Base-by-base conservation (phyloP, 2,797 vertebrate species). In the Protonibea diacanthus region DNA sequence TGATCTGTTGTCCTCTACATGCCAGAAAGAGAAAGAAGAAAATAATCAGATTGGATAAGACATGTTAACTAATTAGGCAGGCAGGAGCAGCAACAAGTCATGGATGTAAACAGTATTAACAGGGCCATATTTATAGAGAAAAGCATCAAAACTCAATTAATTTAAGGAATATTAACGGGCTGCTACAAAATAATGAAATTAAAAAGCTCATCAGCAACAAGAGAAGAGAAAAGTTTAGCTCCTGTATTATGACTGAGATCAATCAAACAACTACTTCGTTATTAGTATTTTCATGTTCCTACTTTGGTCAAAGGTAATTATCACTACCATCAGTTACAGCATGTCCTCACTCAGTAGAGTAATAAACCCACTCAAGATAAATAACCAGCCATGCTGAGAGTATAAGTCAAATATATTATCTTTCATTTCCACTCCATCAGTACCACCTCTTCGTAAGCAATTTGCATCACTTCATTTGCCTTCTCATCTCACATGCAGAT, bases 1-100 rank as follows among this genome's bases (percentile, higher is more conserved):
- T 85, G 85, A 92, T 89, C 82, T 92, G 88, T 90, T 89, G 90
- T 91, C 85, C 78, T 87, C 63, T 60, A 45, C 83, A 80, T 81
- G 81, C 76, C 82, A 86, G 71, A 71, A 10, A 84, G 86, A 85
- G 86, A 85, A 72, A 82, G 33, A 82, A 61, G 76, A 88, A 80
- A 86, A 81, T 85, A 85, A 89, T 88, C 74, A 57, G 65, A 83
- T 74, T 64, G 72, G 74, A 76, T 27, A 27, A 72, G 45, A 84
- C 64, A 80, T 47, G 61, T 80, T 29, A 55, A 59, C 67, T 67
- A 76, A 91, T 90, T 78, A 67, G 71, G 25, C 40, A 66, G 61
- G 17, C 47, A 23, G 5, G 21, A 70, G 61, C 21, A 13, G 12
- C 45, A 59, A 45, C 44, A 58, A 11, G 40, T 9, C 23, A 64